Conservation (phyloP, 2,888 invertebrate species). For the Leucoma salicis region DNA sequence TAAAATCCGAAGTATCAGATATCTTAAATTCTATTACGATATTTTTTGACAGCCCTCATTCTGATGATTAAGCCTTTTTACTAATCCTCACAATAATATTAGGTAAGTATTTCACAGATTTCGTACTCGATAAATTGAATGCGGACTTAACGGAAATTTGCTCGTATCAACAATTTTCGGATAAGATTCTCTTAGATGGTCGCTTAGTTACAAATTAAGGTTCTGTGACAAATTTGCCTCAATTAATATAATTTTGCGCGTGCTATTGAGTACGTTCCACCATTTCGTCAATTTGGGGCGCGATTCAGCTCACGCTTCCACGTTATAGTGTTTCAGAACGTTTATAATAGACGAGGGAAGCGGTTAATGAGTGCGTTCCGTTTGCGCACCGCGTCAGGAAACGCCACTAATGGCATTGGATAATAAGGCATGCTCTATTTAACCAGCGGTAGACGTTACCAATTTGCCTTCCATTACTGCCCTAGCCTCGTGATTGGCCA, state of each 20-base stretch:
- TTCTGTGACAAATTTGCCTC: conserved; percentile 27
- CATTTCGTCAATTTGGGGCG: neutral
- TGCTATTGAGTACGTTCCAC: conserved; percentile 20
- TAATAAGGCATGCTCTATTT: conserved; percentile 46
- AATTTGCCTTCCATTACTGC: conserved; percentile 38
- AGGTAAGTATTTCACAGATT: conserved; percentile 13
- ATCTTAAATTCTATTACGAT: too few relatives aligned
- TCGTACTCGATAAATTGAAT: neutral
- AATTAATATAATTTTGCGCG: conserved; percentile 30
- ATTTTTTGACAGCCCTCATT: too few relatives aligned
- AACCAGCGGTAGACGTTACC: conserved; percentile 33
- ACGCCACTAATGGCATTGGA: conserved; percentile 45
- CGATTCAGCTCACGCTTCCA: conserved; percentile 28
- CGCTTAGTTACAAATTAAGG: conserved; percentile 14
- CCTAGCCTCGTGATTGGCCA: conserved; percentile 29
- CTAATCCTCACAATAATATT: too few relatives aligned
- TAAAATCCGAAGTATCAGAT: too few relatives aligned
- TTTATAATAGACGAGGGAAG: conserved; percentile 26
- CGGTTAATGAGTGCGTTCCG: conserved; percentile 48
- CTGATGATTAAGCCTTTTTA: too few relatives aligned
- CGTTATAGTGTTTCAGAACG: conserved; percentile 26
- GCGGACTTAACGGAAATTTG: neutral
- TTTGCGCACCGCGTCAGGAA: conserved; percentile 35
- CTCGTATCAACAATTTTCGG: conserved; percentile 7
- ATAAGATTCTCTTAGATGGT: conserved; percentile 11